These are phyloP conservation scores for Hippotragus niger DNA, from an alignment of 2,113 vertebrate genomes.

Conservation along the genomic window DNA sequence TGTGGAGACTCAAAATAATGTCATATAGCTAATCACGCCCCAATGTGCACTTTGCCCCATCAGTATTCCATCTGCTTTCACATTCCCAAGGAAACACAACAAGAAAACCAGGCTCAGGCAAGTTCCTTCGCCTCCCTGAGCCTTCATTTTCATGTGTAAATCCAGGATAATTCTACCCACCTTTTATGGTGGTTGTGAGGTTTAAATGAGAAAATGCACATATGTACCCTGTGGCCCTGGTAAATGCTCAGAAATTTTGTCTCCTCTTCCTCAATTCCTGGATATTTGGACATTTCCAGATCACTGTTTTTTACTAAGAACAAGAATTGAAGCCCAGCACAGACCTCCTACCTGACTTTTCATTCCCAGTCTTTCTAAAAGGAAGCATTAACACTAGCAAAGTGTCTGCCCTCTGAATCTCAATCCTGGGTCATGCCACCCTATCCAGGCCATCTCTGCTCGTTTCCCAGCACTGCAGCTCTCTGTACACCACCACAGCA, in stretches of 20 bases:
- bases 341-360: neutral
- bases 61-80: neutral
- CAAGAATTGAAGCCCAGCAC: neutral
- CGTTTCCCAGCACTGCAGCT: neutral
- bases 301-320: neutral
- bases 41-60: neutral
- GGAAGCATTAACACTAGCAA: neutral
- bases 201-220: neutral
- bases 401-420: neutral
- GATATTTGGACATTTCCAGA: neutral
- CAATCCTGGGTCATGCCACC: neutral
- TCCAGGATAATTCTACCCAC: neutral
- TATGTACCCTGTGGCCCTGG: neutral
- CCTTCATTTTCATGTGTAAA: neutral
- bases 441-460: neutral
- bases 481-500: neutral
- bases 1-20: conserved; percentile 44
- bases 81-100: conserved; percentile 1
- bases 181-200: neutral
- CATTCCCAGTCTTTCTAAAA: neutral
- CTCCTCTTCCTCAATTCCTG: neutral
- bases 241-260: neutral
- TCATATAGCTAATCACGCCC: conserved; percentile 43
- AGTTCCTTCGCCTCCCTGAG: neutral
- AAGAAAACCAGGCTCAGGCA: neutral